Evolutionary conservation across 2,888 invertebrate genomes (phyloP), one percentile per base, ranked within the genome.

Genomic region (Thera obeliscata): DNA sequence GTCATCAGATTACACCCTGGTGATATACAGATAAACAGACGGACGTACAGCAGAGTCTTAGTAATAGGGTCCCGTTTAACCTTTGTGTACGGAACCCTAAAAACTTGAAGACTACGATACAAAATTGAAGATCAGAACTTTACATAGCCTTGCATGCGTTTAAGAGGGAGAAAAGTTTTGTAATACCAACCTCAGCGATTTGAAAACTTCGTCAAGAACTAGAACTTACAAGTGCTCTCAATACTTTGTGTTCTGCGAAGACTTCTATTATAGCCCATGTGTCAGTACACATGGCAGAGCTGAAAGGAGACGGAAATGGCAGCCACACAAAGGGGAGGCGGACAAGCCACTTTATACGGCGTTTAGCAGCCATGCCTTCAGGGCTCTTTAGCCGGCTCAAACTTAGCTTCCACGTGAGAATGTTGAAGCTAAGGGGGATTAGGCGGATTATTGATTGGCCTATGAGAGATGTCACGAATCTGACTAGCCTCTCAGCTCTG

Each of bases 271-370:
- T 35, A 54, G 50, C 12, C 36, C 36, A 52, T 61, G 57, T 41
- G 64, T 57, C 61, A 61, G 54, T 36, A 36, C 50, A 70, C 68
- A 70, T 67, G 70, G 71, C 71, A 72, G 70, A 74, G 76, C 75
- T 81, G 78, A 77, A 82, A 78, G 78, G 77, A 70, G 74, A 62
- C 81, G 86, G 86, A 84, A 86, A 81, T 80, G 79, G 81, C 80
- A 72, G 49, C 73, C 61, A 66, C 77, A 80, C 81, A 85, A 85
- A 86, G 81, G 76, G 63, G 77, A 80, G 69, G 76, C 74, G 73
- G 77, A 78, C 74, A 76, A 78, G 81, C 79, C 83, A 83, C 81
- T 85, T 81, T 77, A 76, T 73, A 74, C 73, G 61, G 63, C 72
- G 73, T 76, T 80, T 81, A 78, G 76, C 69, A 70, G 74, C 64